Evolutionary conservation across 2,888 invertebrate species (phyloP).

Genomic region (Ichneumoninae sp.): DNA sequence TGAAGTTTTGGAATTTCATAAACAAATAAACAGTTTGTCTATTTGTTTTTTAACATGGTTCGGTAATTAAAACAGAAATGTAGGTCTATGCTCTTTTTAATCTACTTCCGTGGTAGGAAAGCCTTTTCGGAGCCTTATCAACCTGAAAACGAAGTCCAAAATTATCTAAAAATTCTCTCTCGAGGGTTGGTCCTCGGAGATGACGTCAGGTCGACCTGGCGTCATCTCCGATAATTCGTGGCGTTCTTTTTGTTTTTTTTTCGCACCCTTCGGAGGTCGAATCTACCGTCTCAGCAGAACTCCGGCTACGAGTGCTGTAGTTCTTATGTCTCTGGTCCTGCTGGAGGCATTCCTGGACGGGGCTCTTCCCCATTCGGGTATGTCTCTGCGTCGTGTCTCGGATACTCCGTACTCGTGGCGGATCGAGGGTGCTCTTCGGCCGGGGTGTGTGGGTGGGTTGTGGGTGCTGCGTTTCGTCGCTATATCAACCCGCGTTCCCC

Average conservation of each 20-base stretch:
- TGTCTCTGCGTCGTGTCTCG: slow-evolving; percentile 18
- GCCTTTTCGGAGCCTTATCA: too few relatives aligned
- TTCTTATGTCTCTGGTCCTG: slow-evolving; percentile 18
- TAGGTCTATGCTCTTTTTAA: too few relatives aligned
- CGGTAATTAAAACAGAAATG: too few relatives aligned
- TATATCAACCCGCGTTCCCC: slow-evolving; percentile 61
- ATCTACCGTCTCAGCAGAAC: slow-evolving; percentile 45
- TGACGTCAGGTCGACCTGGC: slow-evolving; percentile 26
- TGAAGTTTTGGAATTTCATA: too few relatives aligned
- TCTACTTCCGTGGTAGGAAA: too few relatives aligned
- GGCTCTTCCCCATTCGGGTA: slow-evolving; percentile 31
- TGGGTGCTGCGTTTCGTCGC: slow-evolving; percentile 55
- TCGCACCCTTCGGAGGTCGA: slow-evolving; percentile 17
- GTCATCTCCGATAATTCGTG: slow-evolving; percentile 46
- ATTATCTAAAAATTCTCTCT: background rate
- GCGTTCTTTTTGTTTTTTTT: background rate
- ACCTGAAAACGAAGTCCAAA: too few relatives aligned
- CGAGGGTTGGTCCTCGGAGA: slow-evolving; percentile 5
- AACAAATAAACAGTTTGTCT: too few relatives aligned
- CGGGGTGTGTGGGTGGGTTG: slow-evolving; percentile 22
- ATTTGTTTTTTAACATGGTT: too few relatives aligned
- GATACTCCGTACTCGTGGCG: slow-evolving; percentile 24
- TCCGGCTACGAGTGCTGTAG: background rate
- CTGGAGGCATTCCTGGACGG: slow-evolving; percentile 34
- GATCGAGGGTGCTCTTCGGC: slow-evolving; percentile 10